These are phyloP conservation scores for Gymnogyps californianus DNA, from an alignment of 2,113 vertebrate genomes.

Conservation along the genomic window DNA sequence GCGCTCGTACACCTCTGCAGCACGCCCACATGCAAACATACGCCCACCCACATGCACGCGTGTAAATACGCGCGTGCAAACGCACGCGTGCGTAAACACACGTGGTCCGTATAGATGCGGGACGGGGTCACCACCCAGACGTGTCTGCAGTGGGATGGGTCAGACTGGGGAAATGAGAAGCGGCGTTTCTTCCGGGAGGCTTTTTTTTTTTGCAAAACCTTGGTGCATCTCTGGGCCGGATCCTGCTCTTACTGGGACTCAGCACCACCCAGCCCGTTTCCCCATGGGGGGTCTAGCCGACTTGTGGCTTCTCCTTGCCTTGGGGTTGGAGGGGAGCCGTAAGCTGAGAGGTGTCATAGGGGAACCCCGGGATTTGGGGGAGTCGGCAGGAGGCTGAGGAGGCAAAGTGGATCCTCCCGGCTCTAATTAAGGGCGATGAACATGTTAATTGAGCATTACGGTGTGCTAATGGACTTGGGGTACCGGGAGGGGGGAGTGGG, in stretches of 20 bases:
- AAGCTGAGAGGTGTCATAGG: neutral
- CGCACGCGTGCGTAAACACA: neutral
- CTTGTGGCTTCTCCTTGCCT: neutral
- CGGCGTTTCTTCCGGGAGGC: fast-evolving
- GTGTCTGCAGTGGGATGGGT: neutral
- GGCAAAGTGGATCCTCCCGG: neutral
- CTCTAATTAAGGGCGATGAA: neutral
- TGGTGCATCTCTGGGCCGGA: neutral
- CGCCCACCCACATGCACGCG: fast-evolving
- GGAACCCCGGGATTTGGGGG: neutral
- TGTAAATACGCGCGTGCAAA: neutral
- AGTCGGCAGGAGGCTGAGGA: neutral
- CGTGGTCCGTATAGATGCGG: fast-evolving
- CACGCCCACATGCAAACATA: neutral
- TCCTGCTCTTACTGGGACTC: neutral
- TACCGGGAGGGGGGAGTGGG: no score
- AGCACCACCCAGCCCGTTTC: neutral
- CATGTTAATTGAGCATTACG: neutral
- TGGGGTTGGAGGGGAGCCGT: neutral
- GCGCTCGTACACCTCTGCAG: neutral
- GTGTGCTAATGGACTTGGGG: neutral
- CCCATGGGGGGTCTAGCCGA: fast-evolving
- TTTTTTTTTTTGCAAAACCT: neutral
- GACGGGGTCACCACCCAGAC: neutral
- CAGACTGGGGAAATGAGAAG: neutral